Percentiles rank a stretch among this genome's conserved stretches.
Evolutionary conservation across 2,113 vertebrate genomes (phyloP).

Genomic region (Sinocyclocheilus grahami): DNA sequence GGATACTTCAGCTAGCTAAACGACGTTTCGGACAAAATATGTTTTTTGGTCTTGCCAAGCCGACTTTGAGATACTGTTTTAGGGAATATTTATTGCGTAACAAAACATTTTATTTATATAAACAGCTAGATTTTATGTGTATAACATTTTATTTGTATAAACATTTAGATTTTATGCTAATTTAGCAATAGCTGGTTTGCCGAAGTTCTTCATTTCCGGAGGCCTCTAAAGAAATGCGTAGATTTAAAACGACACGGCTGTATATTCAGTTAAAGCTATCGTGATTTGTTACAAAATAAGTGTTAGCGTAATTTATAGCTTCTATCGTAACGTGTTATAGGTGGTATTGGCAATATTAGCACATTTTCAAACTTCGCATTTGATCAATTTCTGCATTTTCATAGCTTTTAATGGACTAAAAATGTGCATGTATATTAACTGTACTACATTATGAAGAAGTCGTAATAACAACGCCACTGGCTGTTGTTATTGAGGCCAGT

Average conservation of each 20-base stretch:
- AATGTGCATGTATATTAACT: background rate
- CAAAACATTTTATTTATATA: too few relatives aligned
- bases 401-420: background rate
- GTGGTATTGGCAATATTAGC: background rate
- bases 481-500: background rate
- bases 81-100: background rate
- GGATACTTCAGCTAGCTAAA: conserved; percentile 34
- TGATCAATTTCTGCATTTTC: background rate
- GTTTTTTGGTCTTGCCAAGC: background rate
- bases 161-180: background rate
- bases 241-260: background rate
- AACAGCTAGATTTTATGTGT: background rate
- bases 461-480: background rate
- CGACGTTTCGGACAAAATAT: background rate
- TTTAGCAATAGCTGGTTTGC: background rate
- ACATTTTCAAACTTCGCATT: background rate
- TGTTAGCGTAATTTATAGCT: background rate
- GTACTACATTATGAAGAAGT: background rate
- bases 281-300: background rate
- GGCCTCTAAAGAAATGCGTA: conserved; percentile 35
- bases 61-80: background rate
- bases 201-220: conserved; percentile 6
- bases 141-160: too few relatives aligned
- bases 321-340: background rate
- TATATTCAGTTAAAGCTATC: background rate